Conservation (phyloP, 2,888 invertebrate genomes). For the Drepana falcataria region DNA sequence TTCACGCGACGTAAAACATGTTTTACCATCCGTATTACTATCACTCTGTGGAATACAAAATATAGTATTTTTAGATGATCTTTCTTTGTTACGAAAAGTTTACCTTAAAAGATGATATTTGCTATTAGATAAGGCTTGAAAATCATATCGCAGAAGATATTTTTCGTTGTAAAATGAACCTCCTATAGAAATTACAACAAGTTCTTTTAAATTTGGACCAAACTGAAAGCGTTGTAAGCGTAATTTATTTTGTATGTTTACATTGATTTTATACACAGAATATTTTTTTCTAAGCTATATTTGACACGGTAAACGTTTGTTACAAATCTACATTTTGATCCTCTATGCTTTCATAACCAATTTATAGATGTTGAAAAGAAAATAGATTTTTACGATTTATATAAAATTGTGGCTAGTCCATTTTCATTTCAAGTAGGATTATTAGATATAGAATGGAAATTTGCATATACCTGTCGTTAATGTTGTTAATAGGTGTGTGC, state of each 20-base stretch:
- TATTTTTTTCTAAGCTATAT: slow-evolving; percentile 23
- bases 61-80: slow-evolving; percentile 75
- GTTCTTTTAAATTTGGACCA: slow-evolving; percentile 52
- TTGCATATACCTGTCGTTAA: not conserved
- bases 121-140: slow-evolving; percentile 59
- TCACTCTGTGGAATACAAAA: slow-evolving; percentile 38
- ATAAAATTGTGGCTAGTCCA: slow-evolving; percentile 13
- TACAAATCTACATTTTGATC: slow-evolving; percentile 39
- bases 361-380: slow-evolving; percentile 49
- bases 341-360: slow-evolving; percentile 42
- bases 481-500: not conserved
- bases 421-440: not conserved
- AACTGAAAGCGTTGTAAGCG: slow-evolving; percentile 37
- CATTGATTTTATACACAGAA: slow-evolving; percentile 12
- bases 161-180: slow-evolving; percentile 8
- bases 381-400: slow-evolving; percentile 36
- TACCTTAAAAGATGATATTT: slow-evolving; percentile 53
- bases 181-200: slow-evolving; percentile 5
- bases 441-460: not conserved
- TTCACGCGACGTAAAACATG: slow-evolving; percentile 47
- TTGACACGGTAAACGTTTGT: slow-evolving; percentile 46
- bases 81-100: slow-evolving; percentile 64
- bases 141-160: slow-evolving; percentile 33
- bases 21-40: slow-evolving; percentile 39
- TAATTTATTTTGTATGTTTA: slow-evolving; percentile 39